A percentile compares a stretch with the other conserved stretches of the same genome.
phyloP scores from a whole-genome alignment of 1,140 invertebrate species.

The Papilio helenus region DNA sequence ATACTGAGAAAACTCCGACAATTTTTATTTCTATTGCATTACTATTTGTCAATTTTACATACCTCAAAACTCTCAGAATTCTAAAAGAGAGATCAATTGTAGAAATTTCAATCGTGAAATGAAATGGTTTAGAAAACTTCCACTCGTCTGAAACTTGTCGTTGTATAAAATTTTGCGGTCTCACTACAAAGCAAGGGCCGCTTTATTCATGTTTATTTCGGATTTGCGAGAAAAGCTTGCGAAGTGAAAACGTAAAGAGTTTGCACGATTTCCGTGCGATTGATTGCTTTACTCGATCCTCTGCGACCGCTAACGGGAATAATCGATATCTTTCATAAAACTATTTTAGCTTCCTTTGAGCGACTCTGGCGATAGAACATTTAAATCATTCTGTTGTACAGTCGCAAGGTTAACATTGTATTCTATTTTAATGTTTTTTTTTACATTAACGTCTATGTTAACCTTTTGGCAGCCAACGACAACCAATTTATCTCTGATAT shows the following conservation, averaged over 20 bases:
- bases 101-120: background rate
- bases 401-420: too few species aligned
- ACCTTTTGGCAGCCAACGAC: too few species aligned
- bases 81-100: background rate
- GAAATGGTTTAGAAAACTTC: constrained; percentile 11
- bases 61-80: background rate
- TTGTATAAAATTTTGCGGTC: constrained; percentile 23
- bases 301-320: constrained; percentile 17
- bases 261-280: constrained; percentile 31
- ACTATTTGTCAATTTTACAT: background rate
- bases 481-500: too few species aligned
- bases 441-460: too few species aligned
- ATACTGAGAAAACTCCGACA: background rate
- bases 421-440: too few species aligned
- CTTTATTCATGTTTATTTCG: constrained; percentile 37
- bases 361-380: background rate
- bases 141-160: background rate
- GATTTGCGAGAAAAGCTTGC: constrained; percentile 26
- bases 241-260: constrained; percentile 28
- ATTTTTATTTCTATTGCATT: background rate
- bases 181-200: background rate
- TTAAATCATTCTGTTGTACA: too few species aligned
- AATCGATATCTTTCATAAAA: constrained; percentile 32
- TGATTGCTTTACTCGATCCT: constrained; percentile 35
- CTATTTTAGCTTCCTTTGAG: background rate